Conservation (phyloP, 2,113 vertebrate species). For the Isichthys henryi region DNA sequence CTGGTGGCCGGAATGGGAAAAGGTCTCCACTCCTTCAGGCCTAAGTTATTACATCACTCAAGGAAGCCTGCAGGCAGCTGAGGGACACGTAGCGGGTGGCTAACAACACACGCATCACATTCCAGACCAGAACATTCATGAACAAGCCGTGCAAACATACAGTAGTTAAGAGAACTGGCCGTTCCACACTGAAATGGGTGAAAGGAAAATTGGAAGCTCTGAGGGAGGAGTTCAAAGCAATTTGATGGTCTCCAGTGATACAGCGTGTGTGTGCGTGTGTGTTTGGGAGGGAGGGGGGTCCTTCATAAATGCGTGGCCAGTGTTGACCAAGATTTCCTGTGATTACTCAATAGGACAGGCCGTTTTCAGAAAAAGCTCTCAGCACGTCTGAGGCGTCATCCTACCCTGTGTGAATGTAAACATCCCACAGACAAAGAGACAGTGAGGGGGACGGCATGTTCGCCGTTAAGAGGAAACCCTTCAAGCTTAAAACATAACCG, state of each 20-base stretch:
- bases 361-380: not conserved
- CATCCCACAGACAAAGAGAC: not conserved
- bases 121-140: not conserved
- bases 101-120: not conserved
- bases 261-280: not conserved
- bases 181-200: not conserved
- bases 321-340: not conserved
- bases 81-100: not conserved
- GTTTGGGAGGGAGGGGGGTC: not conserved
- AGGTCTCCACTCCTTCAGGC: not conserved
- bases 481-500: not conserved
- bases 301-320: not conserved
- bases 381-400: not conserved
- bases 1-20: not conserved
- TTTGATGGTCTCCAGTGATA: not conserved
- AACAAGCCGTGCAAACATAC: not conserved
- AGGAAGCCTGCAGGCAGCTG: not conserved
- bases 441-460: not conserved
- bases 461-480: not conserved
- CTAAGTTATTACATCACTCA: not conserved
- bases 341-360: not conserved
- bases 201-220: not conserved
- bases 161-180: not conserved
- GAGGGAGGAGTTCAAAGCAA: not conserved
- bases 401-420: not conserved